Conservation (phyloP, 2,888 invertebrate species). For the Folsomia candida region DNA sequence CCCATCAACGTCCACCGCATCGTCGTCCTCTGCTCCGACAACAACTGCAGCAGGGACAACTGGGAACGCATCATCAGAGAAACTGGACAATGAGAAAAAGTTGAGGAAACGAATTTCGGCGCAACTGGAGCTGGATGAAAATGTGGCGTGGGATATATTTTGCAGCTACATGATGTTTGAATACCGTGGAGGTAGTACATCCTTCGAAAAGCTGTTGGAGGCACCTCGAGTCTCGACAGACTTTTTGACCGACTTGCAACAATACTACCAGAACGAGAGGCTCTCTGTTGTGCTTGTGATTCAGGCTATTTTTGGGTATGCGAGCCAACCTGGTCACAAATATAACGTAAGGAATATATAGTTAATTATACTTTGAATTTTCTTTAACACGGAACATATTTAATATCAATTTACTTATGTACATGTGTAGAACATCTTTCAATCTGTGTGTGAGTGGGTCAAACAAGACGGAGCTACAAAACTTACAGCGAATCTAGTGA, state of each 20-base stretch:
- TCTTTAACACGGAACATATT: background rate
- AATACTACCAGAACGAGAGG: constrained; percentile 44
- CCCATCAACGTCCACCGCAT: background rate
- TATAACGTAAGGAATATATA: background rate
- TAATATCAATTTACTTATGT: background rate
- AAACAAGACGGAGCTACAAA: background rate
- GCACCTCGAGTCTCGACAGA: constrained; percentile 25
- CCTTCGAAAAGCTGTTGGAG: constrained; percentile 39
- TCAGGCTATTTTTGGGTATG: constrained; percentile 40
- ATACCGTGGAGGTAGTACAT: constrained; percentile 39
- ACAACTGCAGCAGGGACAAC: background rate
- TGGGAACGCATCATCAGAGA: background rate
- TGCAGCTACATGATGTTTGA: constrained; percentile 45
- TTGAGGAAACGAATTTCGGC: constrained; percentile 33
- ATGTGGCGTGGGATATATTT: constrained; percentile 40
- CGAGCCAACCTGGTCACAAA: constrained; percentile 27
- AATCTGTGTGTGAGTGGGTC: background rate
- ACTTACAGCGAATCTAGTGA: constrained; percentile 6
- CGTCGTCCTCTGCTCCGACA: background rate
- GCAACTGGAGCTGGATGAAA: constrained; percentile 31
- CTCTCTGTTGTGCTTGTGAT: constrained; percentile 39
- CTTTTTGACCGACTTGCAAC: constrained; percentile 29
- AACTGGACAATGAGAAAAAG: constrained; percentile 7
- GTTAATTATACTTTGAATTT: background rate
- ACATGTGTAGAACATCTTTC: background rate